Evolutionary conservation across 2,888 invertebrate genomes (phyloP).

Genomic region (Athripsodes cinereus): DNA sequence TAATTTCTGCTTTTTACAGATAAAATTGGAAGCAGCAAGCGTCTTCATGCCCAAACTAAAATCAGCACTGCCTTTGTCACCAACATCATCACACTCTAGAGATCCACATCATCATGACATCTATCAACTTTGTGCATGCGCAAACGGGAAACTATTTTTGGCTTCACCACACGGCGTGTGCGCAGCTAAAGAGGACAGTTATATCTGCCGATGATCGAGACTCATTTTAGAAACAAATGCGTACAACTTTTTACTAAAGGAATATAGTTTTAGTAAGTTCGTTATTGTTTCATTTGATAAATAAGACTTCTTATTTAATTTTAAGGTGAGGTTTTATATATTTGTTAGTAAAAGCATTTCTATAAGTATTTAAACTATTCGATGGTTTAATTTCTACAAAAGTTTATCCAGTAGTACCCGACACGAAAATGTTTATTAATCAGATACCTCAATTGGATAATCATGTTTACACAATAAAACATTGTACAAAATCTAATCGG

Average conservation of each 20-base stretch:
- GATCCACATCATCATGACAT: conserved; percentile 60
- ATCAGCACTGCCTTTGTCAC: conserved; percentile 52
- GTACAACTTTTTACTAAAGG: background rate
- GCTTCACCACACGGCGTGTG: conserved; percentile 80
- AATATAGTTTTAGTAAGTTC: too few relatives aligned
- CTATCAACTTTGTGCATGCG: conserved; percentile 87
- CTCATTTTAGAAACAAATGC: background rate
- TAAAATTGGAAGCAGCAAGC: conserved; percentile 59
- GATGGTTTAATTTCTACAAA: too few relatives aligned
- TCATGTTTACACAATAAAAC: too few relatives aligned
- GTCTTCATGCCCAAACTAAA: conserved; percentile 61
- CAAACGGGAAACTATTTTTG: conserved; percentile 83
- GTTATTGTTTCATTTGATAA: too few relatives aligned
- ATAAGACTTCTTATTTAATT: too few relatives aligned
- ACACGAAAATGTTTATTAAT: too few relatives aligned
- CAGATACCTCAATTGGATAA: too few relatives aligned
- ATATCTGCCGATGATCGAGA: conserved; percentile 48
- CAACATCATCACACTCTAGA: conserved; percentile 45
- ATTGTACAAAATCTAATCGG: too few relatives aligned
- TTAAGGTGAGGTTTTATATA: too few relatives aligned
- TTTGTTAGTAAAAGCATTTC: too few relatives aligned
- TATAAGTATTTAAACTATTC: too few relatives aligned
- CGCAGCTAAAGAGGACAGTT: conserved; percentile 50
- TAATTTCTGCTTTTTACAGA: conserved; percentile 44
- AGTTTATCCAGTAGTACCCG: too few relatives aligned